A percentile compares a stretch with the other conserved stretches of the same genome.
Conservation (phyloP, 2,797 vertebrate genomes). For the Atherinosoma microstoma region DNA sequence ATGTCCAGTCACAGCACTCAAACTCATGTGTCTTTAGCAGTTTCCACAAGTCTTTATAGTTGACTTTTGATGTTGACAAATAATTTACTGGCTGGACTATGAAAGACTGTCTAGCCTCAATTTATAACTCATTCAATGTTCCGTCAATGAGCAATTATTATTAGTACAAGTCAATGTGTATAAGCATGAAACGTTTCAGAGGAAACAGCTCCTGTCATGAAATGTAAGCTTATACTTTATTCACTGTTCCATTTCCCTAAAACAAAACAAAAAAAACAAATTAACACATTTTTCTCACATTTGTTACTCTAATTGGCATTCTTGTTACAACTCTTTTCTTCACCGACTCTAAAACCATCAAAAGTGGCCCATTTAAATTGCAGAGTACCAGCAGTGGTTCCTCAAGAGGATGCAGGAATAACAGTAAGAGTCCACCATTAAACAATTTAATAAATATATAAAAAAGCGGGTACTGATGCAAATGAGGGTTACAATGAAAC, state of each 20-base stretch:
- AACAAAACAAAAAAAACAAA: conserved; percentile 33
- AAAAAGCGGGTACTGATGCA: conserved; percentile 85
- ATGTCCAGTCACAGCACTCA: too few relatives aligned
- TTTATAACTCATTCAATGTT: background rate
- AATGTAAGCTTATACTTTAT: conserved; percentile 25
- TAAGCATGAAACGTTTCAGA: conserved; percentile 8
- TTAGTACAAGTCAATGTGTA: background rate
- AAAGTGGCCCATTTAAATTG: conserved; percentile 81
- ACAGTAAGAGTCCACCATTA: conserved; percentile 84
- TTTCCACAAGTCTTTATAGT: too few relatives aligned
- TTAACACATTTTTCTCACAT: conserved; percentile 64
- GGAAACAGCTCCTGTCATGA: conserved; percentile 22
- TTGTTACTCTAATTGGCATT: conserved; percentile 48
- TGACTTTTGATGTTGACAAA: background rate
- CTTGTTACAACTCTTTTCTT: conserved; percentile 49
- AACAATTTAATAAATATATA: conserved; percentile 81
- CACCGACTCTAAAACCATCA: conserved; percentile 68
- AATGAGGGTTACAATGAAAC: conserved; percentile 94
- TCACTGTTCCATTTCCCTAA: background rate
- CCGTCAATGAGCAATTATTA: background rate
- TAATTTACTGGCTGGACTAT: background rate
- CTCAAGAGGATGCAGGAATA: conserved; percentile 77
- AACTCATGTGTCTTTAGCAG: too few relatives aligned
- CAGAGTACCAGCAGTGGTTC: conserved; percentile 81
- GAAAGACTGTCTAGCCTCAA: background rate